Conservation (phyloP, 2,888 invertebrate species). For the Andrena bucephala region DNA sequence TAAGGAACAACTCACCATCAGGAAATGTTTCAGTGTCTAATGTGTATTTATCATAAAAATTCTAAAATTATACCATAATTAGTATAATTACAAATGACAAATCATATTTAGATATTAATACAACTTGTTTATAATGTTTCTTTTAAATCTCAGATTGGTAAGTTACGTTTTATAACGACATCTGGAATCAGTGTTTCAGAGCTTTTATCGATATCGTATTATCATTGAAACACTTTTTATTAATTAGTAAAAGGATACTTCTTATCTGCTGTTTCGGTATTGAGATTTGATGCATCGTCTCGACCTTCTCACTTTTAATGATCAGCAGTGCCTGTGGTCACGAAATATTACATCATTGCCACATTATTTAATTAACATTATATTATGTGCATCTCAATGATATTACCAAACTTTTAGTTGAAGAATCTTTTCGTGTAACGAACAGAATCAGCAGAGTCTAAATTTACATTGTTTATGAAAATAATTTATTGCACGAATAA, state of each 20-base stretch:
- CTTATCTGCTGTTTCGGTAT: conserved; percentile 86
- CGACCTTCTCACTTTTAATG: conserved; percentile 89
- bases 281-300: conserved; percentile 88
- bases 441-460: no score
- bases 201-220: no score
- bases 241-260: conserved; percentile 84
- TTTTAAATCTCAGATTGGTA: no score
- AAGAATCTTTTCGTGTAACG: no score
- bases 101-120: no score
- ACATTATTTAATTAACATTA: background rate
- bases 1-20: background rate
- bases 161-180: no score
- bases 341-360: background rate
- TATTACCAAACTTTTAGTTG: no score
- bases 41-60: no score
- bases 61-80: no score
- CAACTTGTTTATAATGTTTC: no score
- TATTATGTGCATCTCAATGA: background rate
- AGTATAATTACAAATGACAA: no score
- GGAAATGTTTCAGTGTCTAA: background rate
- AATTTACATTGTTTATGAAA: background rate
- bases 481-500: background rate
- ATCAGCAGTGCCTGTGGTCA: conserved; percentile 86
- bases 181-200: no score
- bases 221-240: background rate